A percentile compares a stretch with the other conserved stretches of the same genome.
Evolutionary conservation across 2,888 invertebrate species (phyloP).

Genomic region (Ennomos erosarius): DNA sequence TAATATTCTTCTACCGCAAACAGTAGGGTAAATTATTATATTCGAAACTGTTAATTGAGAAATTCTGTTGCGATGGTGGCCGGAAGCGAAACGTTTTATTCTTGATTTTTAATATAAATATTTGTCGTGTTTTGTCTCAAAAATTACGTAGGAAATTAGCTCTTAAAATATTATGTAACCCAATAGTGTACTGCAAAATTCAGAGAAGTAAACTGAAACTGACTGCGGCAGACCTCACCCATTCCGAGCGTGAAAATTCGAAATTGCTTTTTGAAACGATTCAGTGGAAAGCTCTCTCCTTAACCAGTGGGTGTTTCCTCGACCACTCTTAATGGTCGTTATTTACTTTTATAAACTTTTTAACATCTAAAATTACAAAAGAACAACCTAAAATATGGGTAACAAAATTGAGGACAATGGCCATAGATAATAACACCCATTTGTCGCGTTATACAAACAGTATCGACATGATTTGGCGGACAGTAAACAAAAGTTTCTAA

Average conservation of each 20-base stretch:
- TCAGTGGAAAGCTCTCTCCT: constrained; percentile 39
- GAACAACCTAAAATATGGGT: constrained; percentile 55
- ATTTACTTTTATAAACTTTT: constrained; percentile 58
- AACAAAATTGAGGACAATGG: constrained; percentile 63
- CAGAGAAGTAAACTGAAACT: constrained; percentile 35
- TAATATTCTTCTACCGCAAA: no score
- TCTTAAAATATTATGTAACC: constrained; percentile 1
- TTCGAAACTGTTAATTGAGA: no score
- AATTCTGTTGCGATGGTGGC: no score
- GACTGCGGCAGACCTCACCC: constrained; percentile 45
- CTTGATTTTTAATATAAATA: no score
- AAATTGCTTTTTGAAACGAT: constrained; percentile 52
- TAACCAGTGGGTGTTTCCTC: constrained; percentile 42
- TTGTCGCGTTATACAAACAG: constrained; percentile 21
- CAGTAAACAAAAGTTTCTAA: no score
- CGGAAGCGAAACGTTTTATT: no score
- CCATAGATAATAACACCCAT: constrained; percentile 70
- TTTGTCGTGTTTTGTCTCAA: no score
- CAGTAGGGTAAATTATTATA: no score
- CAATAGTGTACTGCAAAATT: constrained; percentile 21
- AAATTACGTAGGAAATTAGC: not conserved
- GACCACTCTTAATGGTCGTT: constrained; percentile 49
- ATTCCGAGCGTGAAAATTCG: constrained; percentile 48
- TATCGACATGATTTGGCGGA: constrained; percentile 2
- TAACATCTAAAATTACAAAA: constrained; percentile 58